These are phyloP conservation scores for Oscheius sp. DNA, from an alignment of 2,888 invertebrate species.

Conservation along the genomic window DNA sequence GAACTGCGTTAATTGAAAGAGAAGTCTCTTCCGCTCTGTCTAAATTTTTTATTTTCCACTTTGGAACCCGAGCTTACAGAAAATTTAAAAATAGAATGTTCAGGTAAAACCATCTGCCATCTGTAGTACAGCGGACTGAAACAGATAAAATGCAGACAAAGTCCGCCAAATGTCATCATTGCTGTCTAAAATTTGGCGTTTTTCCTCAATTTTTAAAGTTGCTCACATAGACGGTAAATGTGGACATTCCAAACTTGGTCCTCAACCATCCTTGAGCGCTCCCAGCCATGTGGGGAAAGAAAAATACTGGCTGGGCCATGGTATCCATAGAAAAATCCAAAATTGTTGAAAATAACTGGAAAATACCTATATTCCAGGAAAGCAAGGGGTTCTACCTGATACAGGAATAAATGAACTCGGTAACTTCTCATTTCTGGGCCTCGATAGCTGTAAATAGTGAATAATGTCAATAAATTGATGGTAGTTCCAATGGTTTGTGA, in stretches of 20 bases:
- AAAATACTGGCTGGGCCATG: conserved; percentile 19
- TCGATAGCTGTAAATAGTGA: conserved; percentile 1
- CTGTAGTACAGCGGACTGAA: conserved; percentile 12
- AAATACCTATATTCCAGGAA: not conserved
- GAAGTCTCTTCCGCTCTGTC: not conserved
- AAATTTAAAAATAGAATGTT: conserved; percentile 11
- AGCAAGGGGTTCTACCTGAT: not conserved
- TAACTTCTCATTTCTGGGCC: conserved; percentile 10
- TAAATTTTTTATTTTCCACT: not conserved
- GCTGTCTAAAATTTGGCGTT: not conserved
- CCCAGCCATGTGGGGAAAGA: conserved; percentile 21
- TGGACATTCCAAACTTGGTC: conserved; percentile 8
- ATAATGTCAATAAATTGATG: conserved; percentile 18
- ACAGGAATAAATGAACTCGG: conserved; percentile 7
- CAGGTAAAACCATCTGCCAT: conserved; percentile 20
- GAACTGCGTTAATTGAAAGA: not conserved
- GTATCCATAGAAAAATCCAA: conserved; percentile 26
- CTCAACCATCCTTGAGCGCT: conserved; percentile 3
- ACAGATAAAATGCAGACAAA: conserved; percentile 22
- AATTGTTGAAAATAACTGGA: not conserved
- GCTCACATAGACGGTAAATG: not conserved
- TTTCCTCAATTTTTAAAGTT: too few species aligned
- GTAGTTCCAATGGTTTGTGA: conserved; percentile 13
- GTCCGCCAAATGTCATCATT: conserved; percentile 19
- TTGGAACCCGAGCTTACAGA: not conserved